Conservation (phyloP, 1,140 invertebrate genomes). For the Euglossa dilemma region DNA sequence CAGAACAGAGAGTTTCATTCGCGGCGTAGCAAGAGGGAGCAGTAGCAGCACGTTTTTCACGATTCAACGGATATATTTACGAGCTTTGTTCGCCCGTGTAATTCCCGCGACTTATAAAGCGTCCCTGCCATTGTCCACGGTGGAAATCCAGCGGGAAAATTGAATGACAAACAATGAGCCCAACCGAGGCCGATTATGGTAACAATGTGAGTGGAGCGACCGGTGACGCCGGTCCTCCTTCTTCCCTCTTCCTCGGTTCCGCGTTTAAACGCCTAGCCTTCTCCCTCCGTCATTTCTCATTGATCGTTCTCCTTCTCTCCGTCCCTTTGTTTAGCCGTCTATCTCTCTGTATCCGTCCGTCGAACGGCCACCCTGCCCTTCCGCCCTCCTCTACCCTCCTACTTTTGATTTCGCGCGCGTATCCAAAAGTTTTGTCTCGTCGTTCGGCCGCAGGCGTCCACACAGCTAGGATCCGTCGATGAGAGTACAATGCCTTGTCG, state of each 20-base stretch:
- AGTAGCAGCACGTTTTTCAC: slow-evolving; percentile 59
- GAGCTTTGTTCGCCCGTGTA: slow-evolving; percentile 67
- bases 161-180: slow-evolving; percentile 73
- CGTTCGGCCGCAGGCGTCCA: not conserved
- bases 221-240: slow-evolving; percentile 42
- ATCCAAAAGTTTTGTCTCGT: slow-evolving; percentile 13
- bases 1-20: not conserved
- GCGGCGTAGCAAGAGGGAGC: not conserved
- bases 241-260: slow-evolving; percentile 1
- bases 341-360: not conserved
- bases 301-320: not conserved
- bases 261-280: not conserved
- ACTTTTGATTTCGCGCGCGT: slow-evolving; percentile 27
- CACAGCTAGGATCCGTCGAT: slow-evolving; percentile 9
- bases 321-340: not conserved
- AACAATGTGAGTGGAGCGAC: slow-evolving; percentile 65
- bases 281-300: slow-evolving; percentile 23
- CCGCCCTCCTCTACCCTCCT: not conserved
- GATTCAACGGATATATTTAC: slow-evolving; percentile 72
- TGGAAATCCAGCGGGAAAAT: slow-evolving; percentile 68
- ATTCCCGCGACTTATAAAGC: slow-evolving; percentile 66
- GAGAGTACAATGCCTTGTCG: slow-evolving; percentile 27
- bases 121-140: slow-evolving; percentile 58
- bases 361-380: not conserved
- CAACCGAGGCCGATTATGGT: slow-evolving; percentile 66